Evolutionary conservation across 2,797 vertebrate genomes (phyloP), one percentile per base, ranked within the genome.

Genomic region (Mus spretus): DNA sequence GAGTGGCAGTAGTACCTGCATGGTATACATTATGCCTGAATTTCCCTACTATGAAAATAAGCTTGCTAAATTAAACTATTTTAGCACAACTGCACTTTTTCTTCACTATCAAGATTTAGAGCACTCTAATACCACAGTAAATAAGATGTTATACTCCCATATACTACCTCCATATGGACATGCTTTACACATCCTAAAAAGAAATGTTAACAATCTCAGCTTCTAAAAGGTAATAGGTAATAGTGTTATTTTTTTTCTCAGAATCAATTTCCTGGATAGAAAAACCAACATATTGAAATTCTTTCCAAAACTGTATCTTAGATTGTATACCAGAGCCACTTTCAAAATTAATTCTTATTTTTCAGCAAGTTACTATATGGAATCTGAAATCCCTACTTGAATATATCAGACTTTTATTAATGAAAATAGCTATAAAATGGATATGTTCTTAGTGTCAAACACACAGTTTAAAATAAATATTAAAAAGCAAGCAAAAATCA

Each of bases 181-280:
- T 26, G 26, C 24, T 91, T 97, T 95, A 88, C 67, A 87, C 85
- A 47, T 84, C 26, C 31, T 91, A 44, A 67, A 96, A 88, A 93
- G 57, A 83, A 14, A 0, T 53, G 84, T 65, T 67, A 84, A 83
- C 97, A 95, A 75, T 96, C 78, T 91, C 57, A 55, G 78, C 95
- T 90, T 97, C 94, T 84, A 55, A 90, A 97, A 97, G 13, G 90
- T 79, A 97, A 57, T 80, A 97, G 95, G 88, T 95, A 90, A 96
- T 83, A 94, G 4, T 80, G 72, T 1, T 28, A 65, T n/a, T 26
- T 80, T 97, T 97, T 94, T 72, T 94, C 6, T 50, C 14, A 96
- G 93, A 95, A 94, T 95, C 91, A 86, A 53, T 96, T 97, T 96
- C 24, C 70, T 85, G 70, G 11, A 75, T 98, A 72, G n/a, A 90